phyloP scores from a whole-genome alignment of 2,113 vertebrate genomes.

The Litocranius walleri region DNA sequence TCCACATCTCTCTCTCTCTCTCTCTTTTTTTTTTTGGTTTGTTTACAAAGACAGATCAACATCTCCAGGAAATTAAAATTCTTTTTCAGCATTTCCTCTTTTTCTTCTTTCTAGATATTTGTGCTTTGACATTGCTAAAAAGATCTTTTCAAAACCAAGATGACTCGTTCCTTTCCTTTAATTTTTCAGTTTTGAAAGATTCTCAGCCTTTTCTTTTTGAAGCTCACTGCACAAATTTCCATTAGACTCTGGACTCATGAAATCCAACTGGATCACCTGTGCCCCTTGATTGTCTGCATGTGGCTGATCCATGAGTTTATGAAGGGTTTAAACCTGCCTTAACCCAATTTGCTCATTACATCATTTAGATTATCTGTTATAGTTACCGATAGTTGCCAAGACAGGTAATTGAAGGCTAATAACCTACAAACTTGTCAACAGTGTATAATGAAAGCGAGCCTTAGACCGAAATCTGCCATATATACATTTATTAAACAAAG shows the following conservation, averaged over 20 bases:
- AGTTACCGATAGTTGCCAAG: neutral
- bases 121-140: neutral
- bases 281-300: neutral
- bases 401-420: neutral
- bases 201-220: neutral
- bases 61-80: constrained; percentile 33
- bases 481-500: neutral
- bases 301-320: neutral
- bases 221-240: neutral
- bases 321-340: neutral
- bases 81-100: constrained; percentile 12
- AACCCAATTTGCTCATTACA: neutral
- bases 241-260: neutral
- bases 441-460: neutral
- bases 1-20: neutral
- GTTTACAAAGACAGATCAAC: neutral
- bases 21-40: accelerated
- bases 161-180: neutral
- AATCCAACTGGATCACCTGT: neutral
- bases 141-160: neutral
- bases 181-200: constrained; percentile 12
- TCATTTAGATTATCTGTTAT: neutral
- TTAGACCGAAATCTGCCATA: neutral
- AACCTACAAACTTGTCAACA: neutral
- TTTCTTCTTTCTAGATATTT: constrained; percentile 11